Conservation (phyloP, 2,113 vertebrate genomes). For the Ciconia maguari region DNA sequence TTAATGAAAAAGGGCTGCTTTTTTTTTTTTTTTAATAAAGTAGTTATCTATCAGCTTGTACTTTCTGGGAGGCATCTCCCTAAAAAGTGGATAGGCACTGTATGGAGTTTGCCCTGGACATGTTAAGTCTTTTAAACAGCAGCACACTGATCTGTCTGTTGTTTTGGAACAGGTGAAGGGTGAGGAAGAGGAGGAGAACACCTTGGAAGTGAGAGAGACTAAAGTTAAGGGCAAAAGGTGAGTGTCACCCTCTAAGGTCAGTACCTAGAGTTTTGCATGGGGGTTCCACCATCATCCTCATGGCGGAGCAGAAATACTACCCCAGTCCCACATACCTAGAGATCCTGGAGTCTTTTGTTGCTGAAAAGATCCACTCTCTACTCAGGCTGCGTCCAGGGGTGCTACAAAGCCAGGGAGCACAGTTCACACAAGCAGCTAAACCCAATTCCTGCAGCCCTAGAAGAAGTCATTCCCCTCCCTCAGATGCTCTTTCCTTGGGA, state of each 20-base stretch:
- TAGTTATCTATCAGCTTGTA: not conserved
- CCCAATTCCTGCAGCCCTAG: not conserved
- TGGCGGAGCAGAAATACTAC: not conserved
- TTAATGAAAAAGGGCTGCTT: not conserved
- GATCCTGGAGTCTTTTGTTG: not conserved
- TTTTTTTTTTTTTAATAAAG: not conserved
- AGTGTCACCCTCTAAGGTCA: not conserved
- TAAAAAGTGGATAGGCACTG: too few relatives aligned
- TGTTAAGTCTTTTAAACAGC: not conserved
- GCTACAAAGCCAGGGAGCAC: not conserved
- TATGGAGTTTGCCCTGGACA: not conserved
- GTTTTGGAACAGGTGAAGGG: conserved; percentile 82
- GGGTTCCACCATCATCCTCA: rapidly evolving
- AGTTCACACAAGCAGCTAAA: not conserved
- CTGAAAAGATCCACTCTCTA: not conserved
- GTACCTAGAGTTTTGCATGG: not conserved
- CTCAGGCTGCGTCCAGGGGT: not conserved
- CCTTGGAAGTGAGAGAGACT: conserved; percentile 85
- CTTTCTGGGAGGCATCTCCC: not conserved
- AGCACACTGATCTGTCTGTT: not conserved
- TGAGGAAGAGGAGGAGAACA: conserved; percentile 91
- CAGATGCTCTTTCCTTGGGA: not conserved
- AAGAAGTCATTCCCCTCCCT: not conserved
- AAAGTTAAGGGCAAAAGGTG: conserved; percentile 86
- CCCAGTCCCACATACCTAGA: not conserved